Evolutionary conservation across 2,888 invertebrate species (phyloP).

Genomic region (Platerodrilus igneus): DNA sequence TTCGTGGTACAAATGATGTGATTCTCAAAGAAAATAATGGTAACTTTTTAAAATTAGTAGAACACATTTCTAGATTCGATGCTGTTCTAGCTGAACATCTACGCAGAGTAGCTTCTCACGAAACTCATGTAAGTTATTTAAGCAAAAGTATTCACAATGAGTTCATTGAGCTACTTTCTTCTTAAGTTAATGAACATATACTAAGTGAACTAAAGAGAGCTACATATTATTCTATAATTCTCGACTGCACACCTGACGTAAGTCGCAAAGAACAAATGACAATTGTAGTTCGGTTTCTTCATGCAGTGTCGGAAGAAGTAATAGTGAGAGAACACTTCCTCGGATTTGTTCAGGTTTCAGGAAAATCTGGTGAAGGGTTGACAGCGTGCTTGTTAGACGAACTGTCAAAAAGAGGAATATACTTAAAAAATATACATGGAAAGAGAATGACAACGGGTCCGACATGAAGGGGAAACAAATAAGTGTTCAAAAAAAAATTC

Average conservation of each 20-base stretch:
- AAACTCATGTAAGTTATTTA: neutral
- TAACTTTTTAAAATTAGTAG: neutral
- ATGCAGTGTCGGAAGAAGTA: neutral
- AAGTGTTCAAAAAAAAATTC: too few relatives aligned
- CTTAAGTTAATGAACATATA: neutral
- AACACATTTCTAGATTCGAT: neutral
- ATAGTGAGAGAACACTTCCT: too few relatives aligned
- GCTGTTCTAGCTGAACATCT: slow-evolving; percentile 3
- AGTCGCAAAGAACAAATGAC: slow-evolving; percentile 3
- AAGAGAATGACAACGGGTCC: too few relatives aligned
- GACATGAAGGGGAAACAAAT: too few relatives aligned
- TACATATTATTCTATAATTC: slow-evolving; percentile 6
- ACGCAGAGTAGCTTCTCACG: neutral
- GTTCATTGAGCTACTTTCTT: neutral
- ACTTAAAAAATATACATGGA: too few relatives aligned
- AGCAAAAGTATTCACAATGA: slow-evolving; percentile 4
- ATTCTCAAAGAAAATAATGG: neutral
- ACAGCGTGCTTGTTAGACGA: too few relatives aligned
- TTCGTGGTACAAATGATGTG: slow-evolving; percentile 1
- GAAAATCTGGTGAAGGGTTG: too few relatives aligned
- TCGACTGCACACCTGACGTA: slow-evolving; percentile 6
- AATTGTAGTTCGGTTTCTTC: neutral
- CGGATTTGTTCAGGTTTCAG: too few relatives aligned
- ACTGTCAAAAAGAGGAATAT: too few relatives aligned
- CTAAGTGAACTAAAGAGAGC: neutral